Evolutionary conservation across 92 coral and sea anemone genomes (phyloP).

Genomic region (Zoanthus sociatus): DNA sequence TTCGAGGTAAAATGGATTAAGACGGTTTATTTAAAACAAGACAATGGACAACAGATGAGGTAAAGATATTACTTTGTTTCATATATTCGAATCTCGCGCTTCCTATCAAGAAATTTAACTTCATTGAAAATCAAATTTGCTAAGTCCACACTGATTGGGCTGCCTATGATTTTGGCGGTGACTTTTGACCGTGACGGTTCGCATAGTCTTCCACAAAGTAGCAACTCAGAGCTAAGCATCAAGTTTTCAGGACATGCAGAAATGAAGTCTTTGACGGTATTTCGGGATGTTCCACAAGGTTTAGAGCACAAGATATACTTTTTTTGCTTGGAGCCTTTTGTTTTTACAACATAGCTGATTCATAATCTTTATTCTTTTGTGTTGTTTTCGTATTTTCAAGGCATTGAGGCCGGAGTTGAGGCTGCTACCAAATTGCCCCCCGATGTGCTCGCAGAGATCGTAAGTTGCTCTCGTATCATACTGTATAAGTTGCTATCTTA

Average conservation of each 20-base stretch:
- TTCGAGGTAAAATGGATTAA: no score
- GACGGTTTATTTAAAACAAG: no score
- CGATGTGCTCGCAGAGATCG: not conserved
- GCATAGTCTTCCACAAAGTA: not conserved
- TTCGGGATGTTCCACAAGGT: constrained; percentile 12
- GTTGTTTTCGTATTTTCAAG: not conserved
- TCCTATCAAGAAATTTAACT: no score
- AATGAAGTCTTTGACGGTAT: not conserved
- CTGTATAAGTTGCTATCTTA: no score
- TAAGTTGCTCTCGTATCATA: not conserved
- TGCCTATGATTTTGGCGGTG: no score
- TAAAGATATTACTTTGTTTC: no score
- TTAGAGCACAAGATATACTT: not conserved
- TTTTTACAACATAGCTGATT: not conserved
- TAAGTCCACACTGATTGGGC: not conserved
- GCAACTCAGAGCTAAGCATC: not conserved
- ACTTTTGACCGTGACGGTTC: not conserved
- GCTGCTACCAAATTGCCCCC: not conserved
- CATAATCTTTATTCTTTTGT: not conserved
- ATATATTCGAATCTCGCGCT: no score
- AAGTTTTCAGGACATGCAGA: not conserved
- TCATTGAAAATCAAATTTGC: no score
- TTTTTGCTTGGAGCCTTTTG: not conserved
- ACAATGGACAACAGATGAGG: no score
- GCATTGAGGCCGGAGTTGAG: constrained; percentile 2